A percentile compares a stretch with the other conserved stretches of the same genome.
These are phyloP conservation scores for Bufo bufo DNA, from an alignment of 2,113 vertebrate species.

Conservation along the genomic window DNA sequence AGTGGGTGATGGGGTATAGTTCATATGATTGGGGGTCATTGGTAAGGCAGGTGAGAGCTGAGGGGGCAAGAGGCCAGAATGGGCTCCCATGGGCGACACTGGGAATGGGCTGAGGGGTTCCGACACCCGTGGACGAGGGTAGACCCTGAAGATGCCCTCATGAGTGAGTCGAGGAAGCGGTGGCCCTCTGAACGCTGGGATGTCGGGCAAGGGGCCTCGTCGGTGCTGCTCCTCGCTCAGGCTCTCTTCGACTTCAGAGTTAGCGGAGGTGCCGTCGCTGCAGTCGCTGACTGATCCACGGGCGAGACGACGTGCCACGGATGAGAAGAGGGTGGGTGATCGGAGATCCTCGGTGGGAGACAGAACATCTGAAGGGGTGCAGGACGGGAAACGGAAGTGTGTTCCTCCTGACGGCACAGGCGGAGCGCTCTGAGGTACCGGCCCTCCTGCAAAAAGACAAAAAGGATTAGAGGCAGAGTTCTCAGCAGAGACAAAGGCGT, in stretches of 20 bases:
- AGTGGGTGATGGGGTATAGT: constrained; percentile 88
- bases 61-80: constrained; percentile 76
- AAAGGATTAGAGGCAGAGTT: no score
- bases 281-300: constrained; percentile 89
- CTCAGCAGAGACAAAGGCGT: no score
- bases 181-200: constrained; percentile 76
- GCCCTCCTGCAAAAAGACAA: constrained; percentile 71
- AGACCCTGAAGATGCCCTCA: constrained; percentile 81
- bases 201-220: constrained; percentile 65
- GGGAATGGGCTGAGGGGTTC: constrained; percentile 87
- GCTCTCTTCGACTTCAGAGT: constrained; percentile 86
- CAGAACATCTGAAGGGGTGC: constrained; percentile 84
- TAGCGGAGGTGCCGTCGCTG: constrained; percentile 87
- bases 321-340: constrained; percentile 82
- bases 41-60: constrained; percentile 86
- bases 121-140: constrained; percentile 72
- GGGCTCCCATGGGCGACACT: constrained; percentile 82
- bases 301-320: constrained; percentile 80
- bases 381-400: constrained; percentile 90
- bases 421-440: constrained; percentile 88
- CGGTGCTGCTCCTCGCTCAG: constrained; percentile 73
- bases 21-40: constrained; percentile 85
- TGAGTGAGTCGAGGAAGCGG: constrained; percentile 75
- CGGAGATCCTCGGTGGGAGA: constrained; percentile 88
- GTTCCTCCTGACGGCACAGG: constrained; percentile 81